These are phyloP conservation scores for Hemicrepidius hirtus DNA, from an alignment of 2,888 invertebrate species.

Conservation along the genomic window DNA sequence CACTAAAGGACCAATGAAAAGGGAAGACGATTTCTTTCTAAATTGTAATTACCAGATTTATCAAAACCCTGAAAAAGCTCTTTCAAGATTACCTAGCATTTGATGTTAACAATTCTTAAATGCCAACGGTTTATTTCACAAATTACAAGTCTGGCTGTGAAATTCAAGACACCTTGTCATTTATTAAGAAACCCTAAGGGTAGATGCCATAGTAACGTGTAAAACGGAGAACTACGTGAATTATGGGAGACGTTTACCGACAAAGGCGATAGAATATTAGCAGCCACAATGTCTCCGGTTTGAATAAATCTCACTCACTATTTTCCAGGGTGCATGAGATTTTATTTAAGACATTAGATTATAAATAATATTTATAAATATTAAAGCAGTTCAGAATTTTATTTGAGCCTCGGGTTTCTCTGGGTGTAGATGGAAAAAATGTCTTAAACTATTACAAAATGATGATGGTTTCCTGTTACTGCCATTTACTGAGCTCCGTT, in stretches of 20 bases:
- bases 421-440: no score
- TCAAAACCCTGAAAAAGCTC: constrained; percentile 10
- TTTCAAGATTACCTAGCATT: constrained; percentile 10
- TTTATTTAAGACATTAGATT: no score
- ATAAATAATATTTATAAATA: no score
- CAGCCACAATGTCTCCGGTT: constrained; percentile 2
- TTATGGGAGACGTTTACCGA: constrained; percentile 1
- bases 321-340: no score
- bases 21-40: background rate
- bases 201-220: background rate
- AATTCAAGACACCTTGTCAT: constrained; percentile 23
- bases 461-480: no score
- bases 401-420: no score
- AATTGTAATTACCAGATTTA: constrained; percentile 13
- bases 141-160: constrained; percentile 7
- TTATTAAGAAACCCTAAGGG: constrained; percentile 20
- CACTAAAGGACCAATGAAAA: background rate
- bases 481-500: no score
- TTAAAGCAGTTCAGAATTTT: no score
- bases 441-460: no score
- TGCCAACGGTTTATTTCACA: constrained; percentile 13
- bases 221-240: constrained; percentile 6
- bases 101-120: constrained; percentile 18
- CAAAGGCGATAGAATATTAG: constrained; percentile 5
- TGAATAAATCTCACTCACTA: constrained; percentile 11